Conservation (phyloP, 2,113 vertebrate species). For the Oncorhynchus mykiss region DNA sequence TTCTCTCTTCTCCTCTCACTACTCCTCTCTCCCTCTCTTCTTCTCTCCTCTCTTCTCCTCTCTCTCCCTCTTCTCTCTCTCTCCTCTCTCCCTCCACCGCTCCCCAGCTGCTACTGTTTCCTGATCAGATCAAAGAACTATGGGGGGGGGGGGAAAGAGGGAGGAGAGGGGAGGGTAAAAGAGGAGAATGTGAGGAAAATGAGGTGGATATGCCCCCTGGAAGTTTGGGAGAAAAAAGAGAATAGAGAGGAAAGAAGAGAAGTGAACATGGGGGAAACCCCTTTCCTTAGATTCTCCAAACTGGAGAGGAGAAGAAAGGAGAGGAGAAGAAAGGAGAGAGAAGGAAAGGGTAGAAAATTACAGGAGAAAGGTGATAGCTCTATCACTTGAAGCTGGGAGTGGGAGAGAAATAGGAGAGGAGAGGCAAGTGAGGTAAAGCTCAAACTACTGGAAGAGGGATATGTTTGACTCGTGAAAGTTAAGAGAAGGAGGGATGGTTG, state of each 20-base stretch:
- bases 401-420: background rate
- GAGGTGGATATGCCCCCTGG: no score
- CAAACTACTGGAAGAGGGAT: background rate
- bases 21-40: background rate
- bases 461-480: no score
- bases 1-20: conserved; percentile 23
- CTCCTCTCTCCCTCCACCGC: background rate
- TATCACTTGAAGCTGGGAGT: background rate
- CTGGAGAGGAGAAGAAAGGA: background rate
- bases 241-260: background rate
- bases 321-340: background rate
- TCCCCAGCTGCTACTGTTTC: background rate
- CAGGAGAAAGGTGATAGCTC: background rate
- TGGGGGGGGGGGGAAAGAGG: background rate
- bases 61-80: background rate
- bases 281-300: no score
- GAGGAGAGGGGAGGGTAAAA: background rate
- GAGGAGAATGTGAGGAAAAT: background rate
- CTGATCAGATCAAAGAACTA: background rate
- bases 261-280: background rate
- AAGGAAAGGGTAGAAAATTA: background rate
- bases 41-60: background rate
- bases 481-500: background rate
- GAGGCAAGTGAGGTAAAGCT: background rate
- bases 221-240: background rate